These are phyloP conservation scores for Trachymyrmex septentrionalis DNA, from an alignment of 1,140 invertebrate species.

Conservation along the genomic window DNA sequence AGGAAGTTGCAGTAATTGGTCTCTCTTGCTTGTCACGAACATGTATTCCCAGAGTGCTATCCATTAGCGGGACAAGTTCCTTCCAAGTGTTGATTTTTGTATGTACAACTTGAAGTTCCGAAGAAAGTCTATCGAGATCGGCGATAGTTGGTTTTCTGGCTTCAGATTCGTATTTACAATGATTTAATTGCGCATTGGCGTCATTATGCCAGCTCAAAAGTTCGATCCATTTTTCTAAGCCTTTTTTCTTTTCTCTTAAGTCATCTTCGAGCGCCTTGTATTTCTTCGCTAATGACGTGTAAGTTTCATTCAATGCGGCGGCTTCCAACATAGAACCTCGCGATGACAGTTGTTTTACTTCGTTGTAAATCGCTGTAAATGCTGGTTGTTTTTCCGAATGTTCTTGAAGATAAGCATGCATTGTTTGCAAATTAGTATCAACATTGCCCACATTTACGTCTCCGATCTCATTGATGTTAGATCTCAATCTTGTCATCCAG, in stretches of 20 bases:
- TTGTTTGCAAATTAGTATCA: conserved; percentile 91
- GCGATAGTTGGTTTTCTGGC: conserved; percentile 90
- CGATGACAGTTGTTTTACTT: conserved; percentile 92
- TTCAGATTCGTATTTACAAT: conserved; percentile 93
- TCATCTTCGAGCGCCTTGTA: conserved; percentile 93
- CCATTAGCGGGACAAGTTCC: conserved; percentile 89
- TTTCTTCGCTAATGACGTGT: conserved; percentile 90
- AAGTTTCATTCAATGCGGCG: conserved; percentile 91
- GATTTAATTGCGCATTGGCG: conserved; percentile 92
- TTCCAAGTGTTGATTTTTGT: conserved; percentile 91
- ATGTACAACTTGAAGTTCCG: conserved; percentile 90
- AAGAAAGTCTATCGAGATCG: conserved; percentile 89
- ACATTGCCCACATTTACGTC: conserved; percentile 93
- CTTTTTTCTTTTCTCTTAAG: conserved; percentile 91
- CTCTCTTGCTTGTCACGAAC: conserved; percentile 90
- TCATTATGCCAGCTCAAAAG: conserved; percentile 94
- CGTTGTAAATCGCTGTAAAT: conserved; percentile 92
- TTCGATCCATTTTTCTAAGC: conserved; percentile 94
- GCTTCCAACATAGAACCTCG: conserved; percentile 91
- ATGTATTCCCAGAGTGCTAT: conserved; percentile 89
- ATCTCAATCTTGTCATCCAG: conserved; percentile 93
- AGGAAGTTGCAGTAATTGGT: conserved; percentile 89
- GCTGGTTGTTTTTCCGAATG: conserved; percentile 92
- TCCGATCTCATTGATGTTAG: conserved; percentile 92
- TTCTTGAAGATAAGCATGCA: conserved; percentile 93